phyloP scores from a whole-genome alignment of 2,888 invertebrate genomes.

The Drosophila flavopinicola region DNA sequence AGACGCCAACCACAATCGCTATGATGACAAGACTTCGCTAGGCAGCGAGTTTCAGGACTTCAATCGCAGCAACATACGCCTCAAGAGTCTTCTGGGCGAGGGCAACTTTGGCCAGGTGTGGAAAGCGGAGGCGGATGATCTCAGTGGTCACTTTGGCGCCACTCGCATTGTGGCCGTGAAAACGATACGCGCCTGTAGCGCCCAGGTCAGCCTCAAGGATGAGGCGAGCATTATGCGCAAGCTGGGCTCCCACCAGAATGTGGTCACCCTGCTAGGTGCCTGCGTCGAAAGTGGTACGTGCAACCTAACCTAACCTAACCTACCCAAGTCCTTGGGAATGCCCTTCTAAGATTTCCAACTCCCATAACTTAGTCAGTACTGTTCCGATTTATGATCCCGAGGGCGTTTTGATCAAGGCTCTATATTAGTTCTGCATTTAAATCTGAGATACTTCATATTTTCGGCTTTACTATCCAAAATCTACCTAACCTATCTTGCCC shows the following conservation, averaged over 20 bases:
- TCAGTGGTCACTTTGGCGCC: constrained; percentile 90
- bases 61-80: constrained; percentile 90
- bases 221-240: constrained; percentile 94
- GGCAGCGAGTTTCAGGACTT: constrained; percentile 87
- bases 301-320: background rate
- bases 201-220: constrained; percentile 90
- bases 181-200: constrained; percentile 91
- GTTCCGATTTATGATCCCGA: no score
- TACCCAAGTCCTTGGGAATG: no score
- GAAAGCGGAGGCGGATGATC: constrained; percentile 93
- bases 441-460: no score
- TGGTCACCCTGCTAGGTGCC: constrained; percentile 92
- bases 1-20: constrained; percentile 72
- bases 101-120: constrained; percentile 95
- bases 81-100: constrained; percentile 92
- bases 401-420: no score
- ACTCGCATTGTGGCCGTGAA: constrained; percentile 94
- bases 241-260: constrained; percentile 92
- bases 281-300: constrained; percentile 91
- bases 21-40: constrained; percentile 82
- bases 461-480: no score
- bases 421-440: no score
- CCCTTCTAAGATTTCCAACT: no score
- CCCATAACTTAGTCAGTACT: no score
- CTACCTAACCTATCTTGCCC: no score